phyloP scores from a whole-genome alignment of 2,888 invertebrate species.

The Cephus nigrinus region DNA sequence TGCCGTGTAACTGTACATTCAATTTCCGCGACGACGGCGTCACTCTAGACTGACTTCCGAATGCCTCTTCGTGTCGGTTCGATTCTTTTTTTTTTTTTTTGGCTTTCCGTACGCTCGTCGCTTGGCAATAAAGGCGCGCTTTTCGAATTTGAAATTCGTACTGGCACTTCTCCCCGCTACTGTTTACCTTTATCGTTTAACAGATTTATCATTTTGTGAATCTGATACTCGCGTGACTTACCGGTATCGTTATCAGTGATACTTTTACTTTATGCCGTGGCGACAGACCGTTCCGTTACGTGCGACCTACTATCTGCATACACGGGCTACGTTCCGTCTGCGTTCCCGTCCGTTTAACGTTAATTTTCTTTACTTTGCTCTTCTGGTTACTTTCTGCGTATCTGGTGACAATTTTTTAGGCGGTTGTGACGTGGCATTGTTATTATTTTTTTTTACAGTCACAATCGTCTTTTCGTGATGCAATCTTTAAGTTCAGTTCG shows the following conservation, averaged over 20 bases:
- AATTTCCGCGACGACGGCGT: constrained; percentile 19
- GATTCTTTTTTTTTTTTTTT: not conserved
- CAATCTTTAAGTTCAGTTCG: not conserved
- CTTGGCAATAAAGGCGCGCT: too few species aligned
- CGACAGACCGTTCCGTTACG: not conserved
- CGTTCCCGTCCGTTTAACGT: not conserved
- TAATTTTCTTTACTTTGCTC: not conserved
- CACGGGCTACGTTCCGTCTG: not conserved
- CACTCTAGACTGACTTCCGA: not conserved
- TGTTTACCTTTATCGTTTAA: too few species aligned
- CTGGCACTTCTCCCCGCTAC: not conserved
- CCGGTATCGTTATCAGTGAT: too few species aligned
- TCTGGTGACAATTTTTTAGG: not conserved
- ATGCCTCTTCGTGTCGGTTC: not conserved
- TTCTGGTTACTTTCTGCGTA: not conserved
- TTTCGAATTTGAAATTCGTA: not conserved
- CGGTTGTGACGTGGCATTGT: too few species aligned
- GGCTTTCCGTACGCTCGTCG: not conserved
- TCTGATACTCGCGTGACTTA: too few species aligned
- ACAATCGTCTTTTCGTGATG: not conserved
- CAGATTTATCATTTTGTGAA: too few species aligned
- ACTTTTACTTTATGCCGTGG: too few species aligned
- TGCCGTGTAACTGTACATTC: constrained; percentile 30
- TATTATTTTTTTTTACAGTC: too few species aligned
- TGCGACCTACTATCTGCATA: not conserved